Base-by-base conservation (phyloP, 2,113 vertebrate species). In the Gopherus evgoodei region DNA sequence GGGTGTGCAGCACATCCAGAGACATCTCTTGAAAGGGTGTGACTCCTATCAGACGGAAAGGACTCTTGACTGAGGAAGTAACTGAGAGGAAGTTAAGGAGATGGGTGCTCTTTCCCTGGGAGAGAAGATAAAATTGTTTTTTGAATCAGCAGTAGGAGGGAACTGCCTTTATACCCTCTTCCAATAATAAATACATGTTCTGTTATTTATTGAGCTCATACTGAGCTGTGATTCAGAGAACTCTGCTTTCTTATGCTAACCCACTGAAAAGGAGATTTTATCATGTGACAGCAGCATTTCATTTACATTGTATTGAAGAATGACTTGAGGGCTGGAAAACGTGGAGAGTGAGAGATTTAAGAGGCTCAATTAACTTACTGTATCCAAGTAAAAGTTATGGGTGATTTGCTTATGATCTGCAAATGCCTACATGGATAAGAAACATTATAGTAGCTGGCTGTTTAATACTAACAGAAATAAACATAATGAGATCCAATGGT, bases 171-270 rank as follows among this genome's bases (percentile, higher is more conserved):
- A 1, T 91, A 13, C 57, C 31, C 29, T 90, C 82, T 90, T 94
- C 44, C n/a, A 84, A 38, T 69, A 80, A 86, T 57, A 84, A 87
- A 79, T 85, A 35, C 1, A 3, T 29, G 3, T 65, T 57, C 56
- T 83, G 16, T 76, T 69, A 69, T 69, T 65, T 80, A 25, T 69
- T 69, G 62, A 69, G 35, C 35, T 69, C 8, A 17, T 31, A 1
- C 11, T 35, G 27, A 79, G 31, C 90, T n/a, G 72, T 5, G 16
- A 6, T 75, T 91, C 72, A 6, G 72, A 76, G 14, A 47, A 65
- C 49, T 88, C 25, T 96, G 12, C 6, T 42, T 92, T 5, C 44
- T 93, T 81, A 24, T 42, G 53, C 13, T 90, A 86, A 38, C 78
- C 16, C 49, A 21, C 5, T 5, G 12, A 91, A 94, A 94, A 17